Evolutionary conservation across 2,797 vertebrate genomes (phyloP).

Genomic region (Acestrorhynchus altus): DNA sequence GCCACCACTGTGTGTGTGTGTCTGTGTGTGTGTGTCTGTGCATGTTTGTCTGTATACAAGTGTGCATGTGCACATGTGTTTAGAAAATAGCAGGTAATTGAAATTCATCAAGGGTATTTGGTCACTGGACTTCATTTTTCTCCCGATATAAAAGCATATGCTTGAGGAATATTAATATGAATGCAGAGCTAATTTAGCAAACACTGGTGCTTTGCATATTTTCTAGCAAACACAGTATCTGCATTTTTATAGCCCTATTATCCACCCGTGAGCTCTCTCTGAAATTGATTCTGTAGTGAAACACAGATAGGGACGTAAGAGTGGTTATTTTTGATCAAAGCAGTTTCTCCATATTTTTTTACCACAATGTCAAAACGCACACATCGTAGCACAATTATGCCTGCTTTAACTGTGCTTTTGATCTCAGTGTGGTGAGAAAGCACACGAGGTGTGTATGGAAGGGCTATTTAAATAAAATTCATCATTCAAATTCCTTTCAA

Average conservation of each 20-base stretch:
- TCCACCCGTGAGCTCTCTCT: conserved; percentile 49
- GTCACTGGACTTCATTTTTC: conserved; percentile 76
- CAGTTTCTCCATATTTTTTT: conserved; percentile 11
- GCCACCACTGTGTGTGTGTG: conserved; percentile 17
- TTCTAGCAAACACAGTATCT: conserved; percentile 44
- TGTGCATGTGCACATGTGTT: conserved; percentile 24
- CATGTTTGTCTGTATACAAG: conserved; percentile 7
- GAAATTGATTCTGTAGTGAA: conserved; percentile 38
- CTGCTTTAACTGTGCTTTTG: conserved; percentile 35
- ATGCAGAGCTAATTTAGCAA: conserved; percentile 66
- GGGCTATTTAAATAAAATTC: background rate
- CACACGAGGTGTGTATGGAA: conserved; percentile 21
- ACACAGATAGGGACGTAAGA: conserved; percentile 32
- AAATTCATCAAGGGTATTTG: conserved; percentile 75
- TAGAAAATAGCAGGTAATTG: conserved; percentile 65
- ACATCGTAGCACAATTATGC: background rate
- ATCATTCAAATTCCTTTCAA: too few species aligned
- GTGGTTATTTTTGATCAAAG: conserved; percentile 53
- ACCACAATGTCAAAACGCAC: conserved; percentile 11
- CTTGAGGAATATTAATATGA: conserved; percentile 77
- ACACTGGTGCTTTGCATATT: conserved; percentile 68
- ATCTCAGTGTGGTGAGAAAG: conserved; percentile 36
- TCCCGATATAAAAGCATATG: conserved; percentile 68
- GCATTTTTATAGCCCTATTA: conserved; percentile 66
- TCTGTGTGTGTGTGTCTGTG: background rate